Evolutionary conservation across 1,140 invertebrate species (phyloP).

Genomic region (Conus ventricosus): DNA sequence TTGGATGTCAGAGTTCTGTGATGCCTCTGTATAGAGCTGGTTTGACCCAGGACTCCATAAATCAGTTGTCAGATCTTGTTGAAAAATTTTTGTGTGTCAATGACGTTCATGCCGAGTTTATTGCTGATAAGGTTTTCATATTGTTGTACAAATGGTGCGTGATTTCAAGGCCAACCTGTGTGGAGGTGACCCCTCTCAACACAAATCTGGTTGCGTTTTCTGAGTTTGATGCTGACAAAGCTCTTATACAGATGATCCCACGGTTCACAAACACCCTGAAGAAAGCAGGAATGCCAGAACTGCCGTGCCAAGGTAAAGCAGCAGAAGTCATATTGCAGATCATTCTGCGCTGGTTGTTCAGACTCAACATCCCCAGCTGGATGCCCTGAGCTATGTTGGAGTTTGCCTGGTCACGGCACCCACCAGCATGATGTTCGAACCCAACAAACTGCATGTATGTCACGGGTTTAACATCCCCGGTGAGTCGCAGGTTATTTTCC

Average conservation of each 20-base stretch:
- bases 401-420: conserved; percentile 57
- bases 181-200: not conserved
- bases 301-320: conserved; percentile 1
- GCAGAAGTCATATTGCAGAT: conserved; percentile 29
- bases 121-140: conserved; percentile 46
- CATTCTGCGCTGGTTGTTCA: conserved; percentile 35
- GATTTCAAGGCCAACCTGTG: conserved; percentile 22
- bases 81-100: conserved; percentile 53
- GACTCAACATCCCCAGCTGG: conserved; percentile 40
- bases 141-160: conserved; percentile 38
- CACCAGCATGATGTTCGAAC: conserved; percentile 43
- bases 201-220: not conserved
- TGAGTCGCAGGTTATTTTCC: conserved; percentile 50
- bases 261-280: not conserved
- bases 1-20: conserved; percentile 56
- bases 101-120: conserved; percentile 46
- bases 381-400: conserved; percentile 49
- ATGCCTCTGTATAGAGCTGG: conserved; percentile 47
- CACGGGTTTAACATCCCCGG: conserved; percentile 58
- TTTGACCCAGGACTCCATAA: conserved; percentile 30
- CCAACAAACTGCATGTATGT: conserved; percentile 47
- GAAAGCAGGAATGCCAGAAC: not conserved
- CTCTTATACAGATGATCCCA: conserved; percentile 23
- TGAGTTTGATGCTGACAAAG: conserved; percentile 16
- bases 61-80: conserved; percentile 45